Evolutionary conservation across 2,888 invertebrate genomes (phyloP), one percentile per base, ranked within the genome.

Genomic region (Schizaphis graminum): DNA sequence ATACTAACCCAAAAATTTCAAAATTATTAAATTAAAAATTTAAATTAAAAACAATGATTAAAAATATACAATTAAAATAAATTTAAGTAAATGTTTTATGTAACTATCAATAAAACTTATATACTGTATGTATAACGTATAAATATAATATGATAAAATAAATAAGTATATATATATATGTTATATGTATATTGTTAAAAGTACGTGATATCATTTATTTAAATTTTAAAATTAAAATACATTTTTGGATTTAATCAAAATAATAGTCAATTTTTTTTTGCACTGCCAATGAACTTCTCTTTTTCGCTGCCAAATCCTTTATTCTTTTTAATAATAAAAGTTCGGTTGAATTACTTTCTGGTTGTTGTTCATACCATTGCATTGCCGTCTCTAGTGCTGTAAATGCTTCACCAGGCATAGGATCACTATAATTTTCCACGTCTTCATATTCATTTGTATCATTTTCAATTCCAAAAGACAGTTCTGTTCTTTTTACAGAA

Each of bases 331-430:
- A 88, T 88, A 53, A 56, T 56, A 88, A 56, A 24, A 88, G 56
- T 88, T 88, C 24, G 35, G 88, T 88, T 88, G 24, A 10, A 88
- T 88, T 88, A 56, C 41, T 11, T 28, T 88, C 56, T 35, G 35
- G 56, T 41, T 56, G 11, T 88, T 88, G 24, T 56, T 88, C 88
- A 88, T 88, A 88, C 88, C n/a, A 88, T 26, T 88, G 88, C 88
- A 88, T 53, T 88, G 53, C 21, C 49, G 53, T n/a, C 35, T 56
- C n/a, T 3, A 88, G 26, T 88, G 53, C 35, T 35, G 35, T 88
- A 88, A 86, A 86, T 16, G 5, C 24, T 88, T 53, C 35, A 88
- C 24, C 35, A 88, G 16, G 26, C 35, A n/a, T 88, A 53, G 53
- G 53, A 56, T 28, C 47, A 56, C 28, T 88, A 88, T 87, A 53